Evolutionary conservation across 2,888 invertebrate genomes (phyloP).

Genomic region (Apodemia duryi): DNA sequence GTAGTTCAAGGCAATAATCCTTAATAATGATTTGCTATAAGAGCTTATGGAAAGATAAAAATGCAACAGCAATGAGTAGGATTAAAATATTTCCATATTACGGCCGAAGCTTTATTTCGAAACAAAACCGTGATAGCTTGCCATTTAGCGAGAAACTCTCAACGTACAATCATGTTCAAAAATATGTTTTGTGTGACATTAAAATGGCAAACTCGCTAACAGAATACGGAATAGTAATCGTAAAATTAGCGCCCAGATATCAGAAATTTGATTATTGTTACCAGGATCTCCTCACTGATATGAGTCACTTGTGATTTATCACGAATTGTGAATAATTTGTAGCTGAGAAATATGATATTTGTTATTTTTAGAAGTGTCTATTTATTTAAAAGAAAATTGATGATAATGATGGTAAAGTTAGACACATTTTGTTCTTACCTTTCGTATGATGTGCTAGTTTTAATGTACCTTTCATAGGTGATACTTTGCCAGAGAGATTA

Average conservation of each 20-base stretch:
- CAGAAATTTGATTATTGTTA: neutral
- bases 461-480: too few relatives aligned
- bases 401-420: too few relatives aligned
- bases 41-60: conserved; percentile 14
- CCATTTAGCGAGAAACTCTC: conserved; percentile 38
- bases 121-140: conserved; percentile 38
- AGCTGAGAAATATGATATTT: neutral
- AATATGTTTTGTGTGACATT: conserved; percentile 16
- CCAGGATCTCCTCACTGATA: neutral
- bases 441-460: too few relatives aligned
- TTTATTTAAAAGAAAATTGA: too few relatives aligned
- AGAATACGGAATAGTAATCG: neutral
- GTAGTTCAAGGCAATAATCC: neutral
- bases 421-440: too few relatives aligned
- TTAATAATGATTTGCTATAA: neutral
- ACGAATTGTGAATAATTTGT: neutral
- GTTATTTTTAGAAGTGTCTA: neutral
- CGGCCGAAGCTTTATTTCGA: conserved; percentile 36
- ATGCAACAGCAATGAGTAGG: conserved; percentile 24
- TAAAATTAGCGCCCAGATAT: neutral
- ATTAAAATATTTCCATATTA: conserved; percentile 37
- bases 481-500: too few relatives aligned
- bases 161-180: conserved; percentile 32
- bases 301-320: neutral
- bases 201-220: neutral